Conservation (phyloP, 2,797 vertebrate genomes). For the Spinus olivaceus region DNA sequence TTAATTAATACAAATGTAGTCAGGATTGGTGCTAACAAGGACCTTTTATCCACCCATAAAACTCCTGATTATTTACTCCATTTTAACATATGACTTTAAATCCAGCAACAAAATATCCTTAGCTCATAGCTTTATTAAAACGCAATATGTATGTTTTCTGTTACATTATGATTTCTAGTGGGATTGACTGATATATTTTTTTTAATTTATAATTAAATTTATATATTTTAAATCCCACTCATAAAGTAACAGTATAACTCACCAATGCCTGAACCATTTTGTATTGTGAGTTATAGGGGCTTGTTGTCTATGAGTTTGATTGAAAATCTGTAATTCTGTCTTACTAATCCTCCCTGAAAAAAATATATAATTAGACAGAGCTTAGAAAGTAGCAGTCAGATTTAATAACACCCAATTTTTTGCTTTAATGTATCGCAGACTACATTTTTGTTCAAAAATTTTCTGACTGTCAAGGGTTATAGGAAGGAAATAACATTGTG, state of each 20-base stretch:
- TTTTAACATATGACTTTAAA: not conserved
- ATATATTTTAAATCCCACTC: not conserved
- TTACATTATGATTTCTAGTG: not conserved
- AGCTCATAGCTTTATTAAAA: conserved; percentile 6
- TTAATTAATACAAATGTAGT: not conserved
- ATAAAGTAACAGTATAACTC: not conserved
- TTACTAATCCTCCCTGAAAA: not conserved
- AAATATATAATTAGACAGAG: not conserved
- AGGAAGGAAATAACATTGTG: not conserved
- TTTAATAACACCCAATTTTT: not conserved
- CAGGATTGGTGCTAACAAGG: not conserved
- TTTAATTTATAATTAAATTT: not conserved
- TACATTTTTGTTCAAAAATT: not conserved
- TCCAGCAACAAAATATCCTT: not conserved
- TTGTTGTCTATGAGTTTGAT: not conserved
- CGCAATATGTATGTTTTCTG: not conserved
- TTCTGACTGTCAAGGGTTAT: not conserved
- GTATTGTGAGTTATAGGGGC: not conserved
- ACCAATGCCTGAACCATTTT: not conserved
- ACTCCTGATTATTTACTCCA: not conserved
- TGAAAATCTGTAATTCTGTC: not conserved
- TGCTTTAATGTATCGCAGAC: not conserved
- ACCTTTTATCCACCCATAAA: not conserved
- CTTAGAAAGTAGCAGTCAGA: not conserved
- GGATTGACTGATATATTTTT: not conserved